Base-by-base conservation (phyloP, 2,797 vertebrate genomes). In the Danio tinwini region DNA sequence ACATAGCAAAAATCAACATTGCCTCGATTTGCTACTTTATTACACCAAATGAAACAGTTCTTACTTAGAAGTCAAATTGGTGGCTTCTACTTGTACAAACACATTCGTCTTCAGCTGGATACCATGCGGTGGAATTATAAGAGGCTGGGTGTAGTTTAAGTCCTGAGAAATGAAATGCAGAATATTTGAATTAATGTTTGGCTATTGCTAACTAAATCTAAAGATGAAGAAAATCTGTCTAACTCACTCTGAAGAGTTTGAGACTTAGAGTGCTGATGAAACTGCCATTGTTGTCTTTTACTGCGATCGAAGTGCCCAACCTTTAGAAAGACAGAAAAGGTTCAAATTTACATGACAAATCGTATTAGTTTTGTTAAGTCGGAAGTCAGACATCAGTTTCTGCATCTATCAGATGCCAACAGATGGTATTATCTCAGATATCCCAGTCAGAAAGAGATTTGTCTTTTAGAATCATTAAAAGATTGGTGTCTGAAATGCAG, bases 191-290 rank as follows among this genome's bases (percentile, higher is more conserved):
- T 70, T 55, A 42, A 37, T 13, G 3, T 59, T 45, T 11, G 19
- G 14, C 12, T 74, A 10, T 50, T 62, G 11, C 16, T 58, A 13
- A 61, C 16, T n/a, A 17, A 52, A 74, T 42, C 50, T 14, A 49
- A 13, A 0, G 5, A 61, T 55, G 21, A 14, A 69, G 49, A 67
- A 61, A 53, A 55, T 59, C 6, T 16, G 52, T 53, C 8, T 37
- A 17, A 73, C 91, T 91, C 88, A 94, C 92, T 1, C 44, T 83
- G 86, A 83, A 95, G 14, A 95, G 86, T 47, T 85, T 81, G 76
- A 94, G 84, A 59, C 77, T 92, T 52, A 95, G 86, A 2, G 93
- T 94, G 90, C 93, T 94, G 87, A 94, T 90, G 89, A 95, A 95
- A 85, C 90, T 95, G 1, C 93, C 94, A 42, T 94, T 94, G 85